phyloP scores from a whole-genome alignment of 2,113 vertebrate genomes.

The Equus przewalskii region DNA sequence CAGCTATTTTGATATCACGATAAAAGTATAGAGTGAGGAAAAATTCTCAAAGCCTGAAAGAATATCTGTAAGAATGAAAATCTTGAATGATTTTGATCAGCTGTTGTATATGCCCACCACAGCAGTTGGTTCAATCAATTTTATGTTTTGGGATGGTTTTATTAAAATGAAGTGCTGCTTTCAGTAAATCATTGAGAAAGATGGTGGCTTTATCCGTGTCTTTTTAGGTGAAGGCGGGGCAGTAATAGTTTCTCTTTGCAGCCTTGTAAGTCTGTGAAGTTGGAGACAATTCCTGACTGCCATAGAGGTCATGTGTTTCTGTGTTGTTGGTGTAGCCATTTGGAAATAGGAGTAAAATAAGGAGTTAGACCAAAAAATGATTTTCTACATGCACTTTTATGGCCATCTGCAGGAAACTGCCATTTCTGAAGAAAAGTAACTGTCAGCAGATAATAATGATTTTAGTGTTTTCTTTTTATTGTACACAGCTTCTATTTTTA shows the following conservation, averaged over 20 bases:
- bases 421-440: slow-evolving; percentile 46
- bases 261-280: not conserved
- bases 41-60: slow-evolving; percentile 77
- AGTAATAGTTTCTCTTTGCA: slow-evolving; percentile 38
- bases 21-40: slow-evolving; percentile 72
- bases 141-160: slow-evolving; percentile 89
- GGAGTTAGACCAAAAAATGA: slow-evolving; percentile 15
- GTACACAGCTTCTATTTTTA: slow-evolving; percentile 12
- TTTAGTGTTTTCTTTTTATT: slow-evolving; percentile 38
- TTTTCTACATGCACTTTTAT: not conserved
- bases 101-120: slow-evolving; percentile 86
- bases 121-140: slow-evolving; percentile 90
- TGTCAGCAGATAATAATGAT: not conserved
- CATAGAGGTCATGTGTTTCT: not conserved
- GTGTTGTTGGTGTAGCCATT: not conserved
- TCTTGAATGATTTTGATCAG: slow-evolving; percentile 88
- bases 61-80: slow-evolving; percentile 86
- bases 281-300: not conserved
- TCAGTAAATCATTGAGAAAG: slow-evolving; percentile 88
- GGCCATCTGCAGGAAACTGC: not conserved
- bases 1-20: slow-evolving; percentile 63
- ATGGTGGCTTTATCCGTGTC: slow-evolving; percentile 77
- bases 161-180: slow-evolving; percentile 90
- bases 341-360: not conserved
- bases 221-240: slow-evolving; percentile 44